Conservation (phyloP, 2,797 vertebrate genomes). For the Aselliscus stoliczkanus region DNA sequence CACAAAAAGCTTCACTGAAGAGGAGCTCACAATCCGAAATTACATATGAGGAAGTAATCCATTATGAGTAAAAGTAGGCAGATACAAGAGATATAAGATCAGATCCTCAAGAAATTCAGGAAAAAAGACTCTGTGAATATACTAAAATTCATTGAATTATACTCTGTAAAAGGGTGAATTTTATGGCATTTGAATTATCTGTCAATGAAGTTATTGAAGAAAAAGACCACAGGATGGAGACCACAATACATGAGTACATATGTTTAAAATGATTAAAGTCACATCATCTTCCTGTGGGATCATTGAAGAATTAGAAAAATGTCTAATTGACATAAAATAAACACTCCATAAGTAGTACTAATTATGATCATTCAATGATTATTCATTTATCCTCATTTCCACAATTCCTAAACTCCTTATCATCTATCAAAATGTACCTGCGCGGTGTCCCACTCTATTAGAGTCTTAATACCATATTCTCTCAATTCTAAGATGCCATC, state of each 20-base stretch:
- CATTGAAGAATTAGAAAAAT: conserved; percentile 40
- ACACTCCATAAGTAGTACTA: neutral
- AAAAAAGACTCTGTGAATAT: neutral
- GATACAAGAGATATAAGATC: neutral
- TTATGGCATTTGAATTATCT: neutral
- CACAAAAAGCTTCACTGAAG: neutral
- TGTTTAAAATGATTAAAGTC: neutral
- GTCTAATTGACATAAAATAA: neutral
- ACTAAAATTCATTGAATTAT: neutral
- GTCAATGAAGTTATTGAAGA: neutral
- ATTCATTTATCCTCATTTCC: conserved; percentile 14
- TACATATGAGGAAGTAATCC: neutral
- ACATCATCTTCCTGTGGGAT: neutral
- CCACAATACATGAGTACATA: neutral
- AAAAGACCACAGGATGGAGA: neutral
- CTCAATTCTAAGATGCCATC: neutral
- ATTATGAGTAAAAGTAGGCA: neutral
- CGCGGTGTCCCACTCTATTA: neutral
- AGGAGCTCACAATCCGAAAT: neutral
- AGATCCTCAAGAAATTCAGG: neutral
- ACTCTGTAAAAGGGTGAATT: neutral
- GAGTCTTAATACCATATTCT: neutral
- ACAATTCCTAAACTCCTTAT: neutral
- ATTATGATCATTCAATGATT: conserved; percentile 6
- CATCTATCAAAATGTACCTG: neutral